phyloP scores from a whole-genome alignment of 2,888 invertebrate genomes.

The Hyposoter dolosus region DNA sequence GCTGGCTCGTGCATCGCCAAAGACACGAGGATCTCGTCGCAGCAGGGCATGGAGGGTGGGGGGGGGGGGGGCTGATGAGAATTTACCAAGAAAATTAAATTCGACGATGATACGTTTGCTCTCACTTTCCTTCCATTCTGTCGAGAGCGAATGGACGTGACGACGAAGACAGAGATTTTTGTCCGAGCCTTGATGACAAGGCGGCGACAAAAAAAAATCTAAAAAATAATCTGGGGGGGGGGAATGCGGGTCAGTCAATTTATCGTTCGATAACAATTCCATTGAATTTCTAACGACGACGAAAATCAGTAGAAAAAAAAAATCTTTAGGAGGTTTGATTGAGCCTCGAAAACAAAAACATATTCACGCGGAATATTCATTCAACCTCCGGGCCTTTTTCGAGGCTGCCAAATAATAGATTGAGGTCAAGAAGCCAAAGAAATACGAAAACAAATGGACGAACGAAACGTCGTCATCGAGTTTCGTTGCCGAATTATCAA shows the following conservation, averaged over 20 bases:
- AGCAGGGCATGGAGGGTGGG: too few species aligned
- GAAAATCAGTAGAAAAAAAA: background rate
- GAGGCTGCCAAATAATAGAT: background rate
- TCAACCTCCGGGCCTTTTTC: background rate
- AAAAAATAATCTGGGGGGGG: background rate
- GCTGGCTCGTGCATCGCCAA: conserved; percentile 47
- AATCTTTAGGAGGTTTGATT: background rate
- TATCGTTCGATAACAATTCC: background rate
- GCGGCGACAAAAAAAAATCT: background rate
- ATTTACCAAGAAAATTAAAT: conserved; percentile 26
- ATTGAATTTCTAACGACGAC: background rate
- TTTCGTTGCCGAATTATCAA: background rate
- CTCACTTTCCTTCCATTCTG: background rate
- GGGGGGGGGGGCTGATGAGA: too few species aligned
- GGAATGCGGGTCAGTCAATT: background rate
- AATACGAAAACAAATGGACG: background rate
- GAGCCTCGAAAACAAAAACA: background rate
- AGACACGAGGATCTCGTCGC: conserved; percentile 1
- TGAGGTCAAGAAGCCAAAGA: background rate
- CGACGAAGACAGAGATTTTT: background rate
- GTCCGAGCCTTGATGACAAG: background rate
- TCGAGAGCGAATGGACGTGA: background rate
- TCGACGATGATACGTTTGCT: conserved; percentile 21
- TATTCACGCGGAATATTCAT: background rate
- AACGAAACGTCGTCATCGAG: background rate